Evolutionary conservation across 2,113 vertebrate genomes (phyloP).

Genomic region (Microcebus ravelobensis): DNA sequence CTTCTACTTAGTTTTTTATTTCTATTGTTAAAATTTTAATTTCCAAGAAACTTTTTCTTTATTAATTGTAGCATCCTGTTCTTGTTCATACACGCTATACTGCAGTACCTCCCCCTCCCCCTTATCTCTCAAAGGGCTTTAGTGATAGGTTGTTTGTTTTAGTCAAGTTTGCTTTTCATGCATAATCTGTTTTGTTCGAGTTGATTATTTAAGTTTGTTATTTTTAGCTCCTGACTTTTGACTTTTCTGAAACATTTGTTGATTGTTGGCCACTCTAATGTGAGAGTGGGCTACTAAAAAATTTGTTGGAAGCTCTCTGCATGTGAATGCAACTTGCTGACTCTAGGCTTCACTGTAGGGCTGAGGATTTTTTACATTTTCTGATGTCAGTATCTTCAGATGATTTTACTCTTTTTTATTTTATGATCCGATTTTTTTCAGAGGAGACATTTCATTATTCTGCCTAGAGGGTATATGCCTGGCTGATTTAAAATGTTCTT

Average conservation of each 20-base stretch:
- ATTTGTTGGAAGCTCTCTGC: not conserved
- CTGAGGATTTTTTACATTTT: not conserved
- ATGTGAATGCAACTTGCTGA: not conserved
- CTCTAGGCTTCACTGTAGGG: not conserved
- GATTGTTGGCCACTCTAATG: not conserved
- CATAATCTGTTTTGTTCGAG: not conserved
- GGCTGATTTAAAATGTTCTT: not conserved
- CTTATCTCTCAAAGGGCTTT: not conserved
- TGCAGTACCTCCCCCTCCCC: not conserved
- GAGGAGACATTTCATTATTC: not conserved
- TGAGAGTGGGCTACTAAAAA: not conserved
- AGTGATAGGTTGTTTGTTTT: not conserved
- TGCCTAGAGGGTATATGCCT: not conserved
- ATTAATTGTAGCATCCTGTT: not conserved
- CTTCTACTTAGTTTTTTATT: not conserved
- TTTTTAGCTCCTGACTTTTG: not conserved
- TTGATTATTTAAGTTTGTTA: slow-evolving; percentile 8
- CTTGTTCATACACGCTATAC: not conserved
- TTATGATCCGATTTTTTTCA: not conserved
- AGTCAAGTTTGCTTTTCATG: not conserved
- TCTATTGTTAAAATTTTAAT: slow-evolving; percentile 21
- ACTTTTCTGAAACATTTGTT: slow-evolving; percentile 15
- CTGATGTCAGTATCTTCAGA: not conserved
- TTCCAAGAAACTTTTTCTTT: not conserved
- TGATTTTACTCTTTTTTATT: not conserved